These are phyloP conservation scores for Tanypteryx hageni DNA, from an alignment of 2,888 invertebrate genomes.

Conservation along the genomic window DNA sequence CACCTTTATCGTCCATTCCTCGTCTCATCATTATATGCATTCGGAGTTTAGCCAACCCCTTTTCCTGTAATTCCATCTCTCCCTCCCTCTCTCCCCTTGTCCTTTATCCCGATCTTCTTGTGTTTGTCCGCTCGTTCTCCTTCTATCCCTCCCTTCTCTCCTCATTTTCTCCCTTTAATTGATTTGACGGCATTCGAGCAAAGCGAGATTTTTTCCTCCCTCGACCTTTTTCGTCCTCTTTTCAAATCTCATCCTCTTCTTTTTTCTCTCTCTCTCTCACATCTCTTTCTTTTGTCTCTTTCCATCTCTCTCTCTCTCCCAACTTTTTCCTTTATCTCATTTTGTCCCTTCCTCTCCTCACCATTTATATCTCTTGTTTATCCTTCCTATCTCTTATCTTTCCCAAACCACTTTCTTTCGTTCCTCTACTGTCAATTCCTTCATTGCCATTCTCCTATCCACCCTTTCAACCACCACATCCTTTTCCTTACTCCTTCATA, in stretches of 20 bases:
- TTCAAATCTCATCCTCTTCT: not conserved
- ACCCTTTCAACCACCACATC: not conserved
- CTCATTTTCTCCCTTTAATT: not conserved
- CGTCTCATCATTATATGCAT: no score
- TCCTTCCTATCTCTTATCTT: not conserved
- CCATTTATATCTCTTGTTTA: not conserved
- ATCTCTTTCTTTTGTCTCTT: not conserved
- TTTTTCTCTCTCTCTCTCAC: not conserved
- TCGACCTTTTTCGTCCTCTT: not conserved
- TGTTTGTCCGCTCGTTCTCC: not conserved
- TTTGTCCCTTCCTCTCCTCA: not conserved
- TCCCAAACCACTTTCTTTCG: not conserved
- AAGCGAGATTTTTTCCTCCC: not conserved
- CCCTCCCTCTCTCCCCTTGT: no score
- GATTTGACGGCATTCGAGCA: no score
- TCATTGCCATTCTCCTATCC: not conserved
- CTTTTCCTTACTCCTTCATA: not conserved
- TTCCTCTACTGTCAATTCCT: not conserved
- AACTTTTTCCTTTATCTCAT: not conserved
- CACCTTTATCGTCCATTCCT: no score
- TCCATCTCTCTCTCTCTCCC: not conserved
- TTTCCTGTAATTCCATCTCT: no score
- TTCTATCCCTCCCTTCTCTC: not conserved
- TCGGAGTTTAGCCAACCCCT: no score
- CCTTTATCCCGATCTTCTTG: no score